phyloP scores from a whole-genome alignment of 2,113 vertebrate species.

The Neodontobutis hainanensis region DNA sequence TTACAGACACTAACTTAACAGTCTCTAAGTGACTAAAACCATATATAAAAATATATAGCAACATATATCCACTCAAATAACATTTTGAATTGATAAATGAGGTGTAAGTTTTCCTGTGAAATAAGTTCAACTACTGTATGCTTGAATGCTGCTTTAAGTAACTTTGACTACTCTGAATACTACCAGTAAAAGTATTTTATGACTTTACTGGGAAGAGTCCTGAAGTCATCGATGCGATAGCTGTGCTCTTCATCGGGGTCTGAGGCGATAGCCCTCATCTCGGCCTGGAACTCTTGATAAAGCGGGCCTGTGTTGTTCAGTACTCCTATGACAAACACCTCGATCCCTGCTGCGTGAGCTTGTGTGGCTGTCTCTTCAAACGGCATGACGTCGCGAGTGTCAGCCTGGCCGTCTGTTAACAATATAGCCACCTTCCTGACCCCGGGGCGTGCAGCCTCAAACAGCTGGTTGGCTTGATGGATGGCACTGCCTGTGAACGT shows the following conservation, averaged over 20 bases:
- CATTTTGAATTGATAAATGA: no score
- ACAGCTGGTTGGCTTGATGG: conserved; percentile 72
- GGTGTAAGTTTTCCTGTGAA: no score
- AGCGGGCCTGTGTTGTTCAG: conserved; percentile 77
- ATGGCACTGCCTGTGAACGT: conserved; percentile 85
- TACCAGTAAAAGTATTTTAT: background rate
- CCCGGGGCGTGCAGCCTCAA: conserved; percentile 67
- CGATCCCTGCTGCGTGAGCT: conserved; percentile 67
- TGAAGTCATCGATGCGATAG: conserved; percentile 85
- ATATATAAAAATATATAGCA: no score
- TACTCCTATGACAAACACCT: conserved; percentile 85
- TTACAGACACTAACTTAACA: no score
- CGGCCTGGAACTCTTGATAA: conserved; percentile 73
- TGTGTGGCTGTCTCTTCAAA: conserved; percentile 70
- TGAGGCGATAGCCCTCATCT: conserved; percentile 84
- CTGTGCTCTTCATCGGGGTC: conserved; percentile 82
- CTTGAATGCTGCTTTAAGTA: no score
- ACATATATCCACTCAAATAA: no score
- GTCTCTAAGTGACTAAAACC: no score
- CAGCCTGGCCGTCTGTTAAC: conserved; percentile 82
- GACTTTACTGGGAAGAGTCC: conserved; percentile 80
- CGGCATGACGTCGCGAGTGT: conserved; percentile 72
- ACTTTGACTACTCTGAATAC: no score
- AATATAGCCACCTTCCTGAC: conserved; percentile 84
- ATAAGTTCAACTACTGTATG: no score